phyloP scores from a whole-genome alignment of 2,797 vertebrate species.

The Schizopygopsis malacanthus region DNA sequence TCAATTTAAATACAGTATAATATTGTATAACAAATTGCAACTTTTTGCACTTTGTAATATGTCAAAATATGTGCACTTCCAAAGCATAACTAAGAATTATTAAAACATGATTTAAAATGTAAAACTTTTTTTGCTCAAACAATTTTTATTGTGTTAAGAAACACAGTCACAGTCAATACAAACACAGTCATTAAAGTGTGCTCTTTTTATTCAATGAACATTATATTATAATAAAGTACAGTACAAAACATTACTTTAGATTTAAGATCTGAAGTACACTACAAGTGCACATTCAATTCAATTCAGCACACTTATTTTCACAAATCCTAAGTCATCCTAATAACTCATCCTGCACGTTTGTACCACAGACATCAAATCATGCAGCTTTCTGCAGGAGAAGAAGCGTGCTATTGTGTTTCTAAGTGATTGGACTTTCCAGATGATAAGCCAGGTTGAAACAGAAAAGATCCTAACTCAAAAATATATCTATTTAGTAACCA shows the following conservation, averaged over 20 bases:
- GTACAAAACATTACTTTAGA: not conserved
- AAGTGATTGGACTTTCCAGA: slow-evolving; percentile 1
- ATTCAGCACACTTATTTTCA: not conserved
- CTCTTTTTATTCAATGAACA: not conserved
- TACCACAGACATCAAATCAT: not conserved
- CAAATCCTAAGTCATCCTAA: not conserved
- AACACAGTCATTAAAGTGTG: not conserved
- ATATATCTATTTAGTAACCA: not conserved
- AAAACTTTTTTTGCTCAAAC: not conserved
- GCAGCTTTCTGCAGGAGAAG: slow-evolving; percentile 7
- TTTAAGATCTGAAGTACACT: not conserved
- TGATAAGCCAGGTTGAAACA: not conserved
- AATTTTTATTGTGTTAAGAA: too few relatives aligned
- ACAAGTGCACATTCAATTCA: not conserved
- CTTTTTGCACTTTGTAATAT: too few relatives aligned
- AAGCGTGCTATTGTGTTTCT: not conserved
- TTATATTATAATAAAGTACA: not conserved
- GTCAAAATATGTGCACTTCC: too few relatives aligned
- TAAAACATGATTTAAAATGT: not conserved
- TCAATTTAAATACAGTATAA: too few relatives aligned
- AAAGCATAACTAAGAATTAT: not conserved
- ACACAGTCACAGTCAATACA: too few relatives aligned
- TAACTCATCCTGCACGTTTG: not conserved
- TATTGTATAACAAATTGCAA: too few relatives aligned
- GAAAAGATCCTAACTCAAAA: not conserved